These are phyloP conservation scores for Leptopilina drosophilae DNA, from an alignment of 2,888 invertebrate species.

Conservation along the genomic window DNA sequence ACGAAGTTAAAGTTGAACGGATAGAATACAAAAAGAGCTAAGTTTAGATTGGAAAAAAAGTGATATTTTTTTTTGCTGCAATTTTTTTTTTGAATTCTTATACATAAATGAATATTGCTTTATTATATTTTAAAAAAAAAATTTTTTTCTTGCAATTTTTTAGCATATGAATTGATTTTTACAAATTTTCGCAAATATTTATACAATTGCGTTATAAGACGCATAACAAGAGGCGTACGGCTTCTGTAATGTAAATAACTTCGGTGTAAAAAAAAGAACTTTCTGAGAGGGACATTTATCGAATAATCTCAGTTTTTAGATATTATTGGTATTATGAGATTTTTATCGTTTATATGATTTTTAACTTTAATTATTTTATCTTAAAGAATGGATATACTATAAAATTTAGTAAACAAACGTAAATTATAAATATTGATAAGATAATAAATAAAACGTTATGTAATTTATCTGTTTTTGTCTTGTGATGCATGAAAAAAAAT, in stretches of 20 bases:
- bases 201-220: conserved; percentile 24
- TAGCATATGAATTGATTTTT: background rate
- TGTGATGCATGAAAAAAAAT: too few species aligned
- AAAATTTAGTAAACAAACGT: background rate
- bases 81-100: conserved; percentile 7
- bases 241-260: conserved; percentile 15
- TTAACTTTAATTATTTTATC: conserved; percentile 12
- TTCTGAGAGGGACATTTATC: conserved; percentile 11
- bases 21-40: conserved; percentile 97
- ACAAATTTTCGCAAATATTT: background rate
- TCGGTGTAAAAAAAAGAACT: conserved; percentile 10
- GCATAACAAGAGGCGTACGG: background rate
- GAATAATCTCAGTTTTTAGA: conserved; percentile 7
- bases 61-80: conserved; percentile 13
- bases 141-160: background rate
- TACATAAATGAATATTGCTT: background rate
- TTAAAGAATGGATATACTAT: conserved; percentile 10
- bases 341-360: conserved; percentile 7
- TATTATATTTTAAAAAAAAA: background rate
- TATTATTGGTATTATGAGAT: background rate
- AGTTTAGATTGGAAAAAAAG: conserved; percentile 57
- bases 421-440: conserved; percentile 24
- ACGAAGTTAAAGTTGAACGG: conserved; percentile 99
- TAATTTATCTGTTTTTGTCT: background rate
- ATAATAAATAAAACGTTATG: background rate